Base-by-base conservation (phyloP, 2,113 vertebrate species). In the Corynorhinus townsendii region DNA sequence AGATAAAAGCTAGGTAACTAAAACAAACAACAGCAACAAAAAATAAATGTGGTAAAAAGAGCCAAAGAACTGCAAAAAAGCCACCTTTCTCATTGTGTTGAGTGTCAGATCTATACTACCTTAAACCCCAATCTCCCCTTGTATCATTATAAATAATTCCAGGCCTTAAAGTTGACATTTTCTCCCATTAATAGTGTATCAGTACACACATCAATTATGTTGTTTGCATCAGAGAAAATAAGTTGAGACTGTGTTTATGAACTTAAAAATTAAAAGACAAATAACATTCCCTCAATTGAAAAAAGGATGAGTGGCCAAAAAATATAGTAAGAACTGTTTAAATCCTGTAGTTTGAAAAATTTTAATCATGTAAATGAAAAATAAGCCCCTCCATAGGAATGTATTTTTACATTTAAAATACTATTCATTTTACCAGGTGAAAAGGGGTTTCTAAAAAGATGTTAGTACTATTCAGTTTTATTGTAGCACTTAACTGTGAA, bases 371-470 rank as follows among this genome's bases (percentile, higher is more conserved):
- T 84, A 38, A 94, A n/a, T 75, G 40, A 93, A 97, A 95, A 90
- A 91, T 59, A 96, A 72, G 11, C 5, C 40, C 15, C 56, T 79
- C 28, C 43, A 88, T 10, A 82, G 38, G 20, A n/a, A 86, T 88
- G 22, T 73, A 75, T 49, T 90, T 85, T 94, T 76, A 81, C 45
- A 93, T 68, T 95, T 72, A 80, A 92, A 92, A 94, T 62, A 66
- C 15, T 79, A 76, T 33, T 94, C 26, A 86, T 73, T 96, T 91
- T 69, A 93, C 2, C 45, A 95, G 40, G 24, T 73, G 43, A 95
- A 92, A 94, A 83, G 40, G 14, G 87, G 82, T 69, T 93, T 89
- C 89, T 90, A 91, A 94, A 91, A 95, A 94, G 17, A 76, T 33
- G n/a, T 45, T 68, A 52, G 9, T 87, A 77, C 22, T 81, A 56